Percentiles rank a stretch among this genome's conserved stretches.
These are phyloP conservation scores for Galagoides demidoff DNA, from an alignment of 2,797 vertebrate genomes.

Conservation along the genomic window DNA sequence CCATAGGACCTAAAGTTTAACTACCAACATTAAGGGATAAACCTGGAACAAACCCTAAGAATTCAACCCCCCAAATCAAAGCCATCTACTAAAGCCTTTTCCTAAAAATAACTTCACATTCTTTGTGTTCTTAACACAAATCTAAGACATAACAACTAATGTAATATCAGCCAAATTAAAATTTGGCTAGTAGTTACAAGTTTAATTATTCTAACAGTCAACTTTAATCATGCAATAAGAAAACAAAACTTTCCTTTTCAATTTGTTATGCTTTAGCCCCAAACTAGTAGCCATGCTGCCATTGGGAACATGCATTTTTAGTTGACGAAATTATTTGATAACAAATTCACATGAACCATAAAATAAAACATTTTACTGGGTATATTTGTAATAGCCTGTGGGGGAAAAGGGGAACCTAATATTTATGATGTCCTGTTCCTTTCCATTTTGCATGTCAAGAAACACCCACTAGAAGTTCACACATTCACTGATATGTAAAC, in stretches of 20 bases:
- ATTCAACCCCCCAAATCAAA: neutral
- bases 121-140: conserved; percentile 18
- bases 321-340: conserved; percentile 52
- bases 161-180: conserved; percentile 43
- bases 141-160: neutral
- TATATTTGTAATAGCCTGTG: neutral
- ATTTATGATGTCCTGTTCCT: conserved; percentile 53
- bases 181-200: neutral
- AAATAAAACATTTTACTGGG: conserved; percentile 5
- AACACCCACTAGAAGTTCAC: conserved; percentile 58
- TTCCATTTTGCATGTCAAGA: conserved; percentile 63
- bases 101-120: neutral
- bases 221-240: neutral
- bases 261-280: neutral
- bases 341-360: conserved; percentile 48
- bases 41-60: neutral
- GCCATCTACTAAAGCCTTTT: neutral
- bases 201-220: conserved; percentile 23
- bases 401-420: neutral
- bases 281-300: neutral
- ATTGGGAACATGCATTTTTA: conserved; percentile 26
- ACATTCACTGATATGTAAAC: conserved; percentile 60
- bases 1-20: neutral
- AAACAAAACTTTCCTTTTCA: neutral
- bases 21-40: neutral